Evolutionary conservation across 2,888 invertebrate genomes (phyloP).

Genomic region (Zygothrica quintamaculata): DNA sequence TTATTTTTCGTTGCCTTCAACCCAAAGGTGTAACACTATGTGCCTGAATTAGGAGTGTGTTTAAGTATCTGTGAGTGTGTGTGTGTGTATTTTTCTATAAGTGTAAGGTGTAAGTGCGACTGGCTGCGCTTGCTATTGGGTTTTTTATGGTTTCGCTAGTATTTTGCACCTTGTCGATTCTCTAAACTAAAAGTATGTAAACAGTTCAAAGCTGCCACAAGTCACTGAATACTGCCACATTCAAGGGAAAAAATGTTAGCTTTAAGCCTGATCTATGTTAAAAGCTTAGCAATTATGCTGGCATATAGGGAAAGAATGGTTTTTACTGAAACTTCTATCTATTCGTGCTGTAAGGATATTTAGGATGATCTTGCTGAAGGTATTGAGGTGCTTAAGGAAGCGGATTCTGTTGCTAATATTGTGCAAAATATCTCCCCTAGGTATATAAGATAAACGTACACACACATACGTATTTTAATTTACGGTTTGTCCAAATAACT

Average conservation of each 20-base stretch:
- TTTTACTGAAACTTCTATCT: too few relatives aligned
- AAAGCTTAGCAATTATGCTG: too few relatives aligned
- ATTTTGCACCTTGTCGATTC: conserved; percentile 47
- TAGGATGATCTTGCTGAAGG: too few relatives aligned
- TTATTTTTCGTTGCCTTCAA: conserved; percentile 39
- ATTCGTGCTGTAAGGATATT: too few relatives aligned
- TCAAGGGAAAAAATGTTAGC: too few relatives aligned
- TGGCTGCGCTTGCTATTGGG: conserved; percentile 59
- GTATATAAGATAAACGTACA: neutral
- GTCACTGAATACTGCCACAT: neutral
- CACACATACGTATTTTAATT: conserved; percentile 17
- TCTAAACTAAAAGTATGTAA: neutral
- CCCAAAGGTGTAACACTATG: conserved; percentile 28
- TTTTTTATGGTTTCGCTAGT: conserved; percentile 72
- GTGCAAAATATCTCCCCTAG: too few relatives aligned
- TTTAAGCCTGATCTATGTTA: too few relatives aligned
- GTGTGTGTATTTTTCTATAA: conserved; percentile 7
- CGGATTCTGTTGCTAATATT: too few relatives aligned
- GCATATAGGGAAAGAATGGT: too few relatives aligned
- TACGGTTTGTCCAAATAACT: conserved; percentile 15
- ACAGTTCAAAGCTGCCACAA: conserved; percentile 20
- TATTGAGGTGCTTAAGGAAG: too few relatives aligned
- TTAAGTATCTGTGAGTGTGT: conserved; percentile 6
- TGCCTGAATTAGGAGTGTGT: neutral
- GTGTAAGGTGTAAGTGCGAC: conserved; percentile 40